Percentiles rank a stretch among this genome's conserved stretches.
These are phyloP conservation scores for Xiphophorus birchmanni DNA, from an alignment of 2,797 vertebrate species.

Conservation along the genomic window DNA sequence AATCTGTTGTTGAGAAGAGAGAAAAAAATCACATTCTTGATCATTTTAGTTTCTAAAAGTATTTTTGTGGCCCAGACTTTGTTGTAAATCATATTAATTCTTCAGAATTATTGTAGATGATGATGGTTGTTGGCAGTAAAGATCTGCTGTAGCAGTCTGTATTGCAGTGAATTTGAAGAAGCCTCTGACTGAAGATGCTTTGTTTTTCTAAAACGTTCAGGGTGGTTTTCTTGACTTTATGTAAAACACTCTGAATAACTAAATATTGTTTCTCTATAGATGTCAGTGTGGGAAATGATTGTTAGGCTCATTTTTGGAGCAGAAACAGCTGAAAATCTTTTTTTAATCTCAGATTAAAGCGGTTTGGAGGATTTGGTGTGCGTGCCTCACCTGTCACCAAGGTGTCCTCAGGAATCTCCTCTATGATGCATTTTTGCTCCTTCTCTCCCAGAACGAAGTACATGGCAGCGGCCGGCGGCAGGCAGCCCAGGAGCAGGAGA, in stretches of 20 bases:
- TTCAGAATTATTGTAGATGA: too few relatives aligned
- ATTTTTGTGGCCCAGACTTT: too few relatives aligned
- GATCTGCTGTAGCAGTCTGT: too few relatives aligned
- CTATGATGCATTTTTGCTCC: slow-evolving; percentile 91
- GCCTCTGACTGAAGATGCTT: too few relatives aligned
- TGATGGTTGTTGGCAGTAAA: too few relatives aligned
- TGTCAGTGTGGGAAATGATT: background rate
- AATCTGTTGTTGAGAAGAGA: too few relatives aligned
- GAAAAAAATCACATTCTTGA: too few relatives aligned
- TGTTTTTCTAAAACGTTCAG: too few relatives aligned
- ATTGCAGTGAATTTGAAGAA: too few relatives aligned
- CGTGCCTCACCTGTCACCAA: slow-evolving; percentile 86
- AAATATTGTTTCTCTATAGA: background rate
- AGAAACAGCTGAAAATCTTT: background rate
- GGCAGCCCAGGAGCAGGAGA: slow-evolving; percentile 75
- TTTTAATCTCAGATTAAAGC: background rate
- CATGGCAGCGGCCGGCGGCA: slow-evolving; percentile 81
- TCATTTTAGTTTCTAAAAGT: too few relatives aligned
- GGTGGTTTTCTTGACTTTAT: too few relatives aligned
- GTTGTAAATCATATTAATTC: too few relatives aligned
- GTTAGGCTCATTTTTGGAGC: background rate
- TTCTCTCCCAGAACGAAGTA: slow-evolving; percentile 88
- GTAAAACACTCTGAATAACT: background rate
- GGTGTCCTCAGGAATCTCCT: slow-evolving; percentile 88
- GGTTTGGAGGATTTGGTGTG: slow-evolving; percentile 22